Evolutionary conservation across 2,888 invertebrate genomes (phyloP).

Genomic region (Scaptomyza polygonia): DNA sequence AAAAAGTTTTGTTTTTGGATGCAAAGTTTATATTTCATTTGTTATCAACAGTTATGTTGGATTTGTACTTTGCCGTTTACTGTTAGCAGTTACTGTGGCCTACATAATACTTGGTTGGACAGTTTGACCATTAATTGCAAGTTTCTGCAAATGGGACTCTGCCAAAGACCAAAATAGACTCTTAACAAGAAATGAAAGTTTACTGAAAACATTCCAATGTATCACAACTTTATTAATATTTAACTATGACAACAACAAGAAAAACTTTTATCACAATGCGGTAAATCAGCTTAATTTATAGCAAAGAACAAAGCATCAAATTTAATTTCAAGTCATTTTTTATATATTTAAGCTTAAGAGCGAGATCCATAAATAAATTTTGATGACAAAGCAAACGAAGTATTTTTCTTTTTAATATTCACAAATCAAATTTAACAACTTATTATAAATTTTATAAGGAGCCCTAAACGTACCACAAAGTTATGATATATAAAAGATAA

Average conservation of each 20-base stretch:
- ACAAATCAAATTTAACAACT: slow-evolving; percentile 7
- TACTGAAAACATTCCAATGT: slow-evolving; percentile 2
- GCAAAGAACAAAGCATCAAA: not conserved
- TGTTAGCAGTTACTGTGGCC: slow-evolving; percentile 23
- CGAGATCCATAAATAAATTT: slow-evolving; percentile 6
- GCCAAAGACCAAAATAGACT: not conserved
- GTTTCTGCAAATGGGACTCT: slow-evolving; percentile 3
- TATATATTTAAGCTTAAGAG: not conserved
- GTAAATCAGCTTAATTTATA: not conserved
- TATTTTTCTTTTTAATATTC: slow-evolving; percentile 18
- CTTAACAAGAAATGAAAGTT: not conserved
- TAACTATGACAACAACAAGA: not conserved
- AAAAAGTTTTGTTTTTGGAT: not conserved
- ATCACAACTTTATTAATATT: slow-evolving; percentile 18
- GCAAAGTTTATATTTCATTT: slow-evolving; percentile 56
- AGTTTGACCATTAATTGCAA: slow-evolving; percentile 51
- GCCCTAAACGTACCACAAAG: slow-evolving; percentile 2
- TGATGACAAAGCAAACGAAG: not conserved
- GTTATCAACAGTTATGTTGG: slow-evolving; percentile 56
- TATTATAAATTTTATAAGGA: slow-evolving; percentile 28
- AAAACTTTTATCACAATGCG: not conserved
- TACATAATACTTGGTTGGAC: slow-evolving; percentile 10
- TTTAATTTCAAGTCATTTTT: not conserved
- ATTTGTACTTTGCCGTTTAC: slow-evolving; percentile 15
- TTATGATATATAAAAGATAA: slow-evolving; percentile 44